Evolutionary conservation across 2,113 vertebrate genomes (phyloP).

Genomic region (Hippotragus niger): DNA sequence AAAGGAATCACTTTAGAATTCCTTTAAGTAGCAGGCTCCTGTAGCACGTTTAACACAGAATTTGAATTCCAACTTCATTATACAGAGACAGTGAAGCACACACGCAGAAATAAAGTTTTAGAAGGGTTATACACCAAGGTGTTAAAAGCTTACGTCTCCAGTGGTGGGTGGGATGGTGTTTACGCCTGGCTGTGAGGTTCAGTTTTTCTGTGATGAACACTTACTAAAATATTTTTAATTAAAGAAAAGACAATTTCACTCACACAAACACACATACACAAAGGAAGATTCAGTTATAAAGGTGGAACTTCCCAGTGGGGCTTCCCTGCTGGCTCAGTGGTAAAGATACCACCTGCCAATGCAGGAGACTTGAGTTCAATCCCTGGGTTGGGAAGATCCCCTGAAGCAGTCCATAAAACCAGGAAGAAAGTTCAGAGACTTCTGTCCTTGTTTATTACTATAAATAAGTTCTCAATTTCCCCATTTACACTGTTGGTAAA

Average conservation of each 20-base stretch:
- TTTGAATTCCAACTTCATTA: background rate
- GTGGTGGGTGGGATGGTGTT: no score
- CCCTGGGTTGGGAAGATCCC: background rate
- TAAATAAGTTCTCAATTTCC: background rate
- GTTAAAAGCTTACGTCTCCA: background rate
- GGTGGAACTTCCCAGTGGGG: background rate
- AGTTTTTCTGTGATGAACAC: background rate
- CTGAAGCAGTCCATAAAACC: background rate
- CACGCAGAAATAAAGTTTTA: background rate
- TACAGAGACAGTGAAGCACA: background rate
- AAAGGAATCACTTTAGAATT: constrained; percentile 12
- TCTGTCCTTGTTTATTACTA: background rate
- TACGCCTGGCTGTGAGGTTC: background rate
- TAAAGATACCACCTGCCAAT: background rate
- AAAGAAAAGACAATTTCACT: background rate
- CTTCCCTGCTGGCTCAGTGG: background rate
- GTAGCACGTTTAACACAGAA: background rate
- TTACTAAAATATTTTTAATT: constrained; percentile 17
- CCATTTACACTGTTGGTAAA: background rate
- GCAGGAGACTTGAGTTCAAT: background rate
- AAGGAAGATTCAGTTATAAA: background rate
- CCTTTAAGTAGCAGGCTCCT: constrained; percentile 11
- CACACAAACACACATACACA: background rate
- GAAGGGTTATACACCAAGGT: background rate
- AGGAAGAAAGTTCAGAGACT: background rate